Percentiles rank a stretch among this genome's conserved stretches.
phyloP scores from a whole-genome alignment of 64 coral and sea anemone genomes.

The Montipora cactus region DNA sequence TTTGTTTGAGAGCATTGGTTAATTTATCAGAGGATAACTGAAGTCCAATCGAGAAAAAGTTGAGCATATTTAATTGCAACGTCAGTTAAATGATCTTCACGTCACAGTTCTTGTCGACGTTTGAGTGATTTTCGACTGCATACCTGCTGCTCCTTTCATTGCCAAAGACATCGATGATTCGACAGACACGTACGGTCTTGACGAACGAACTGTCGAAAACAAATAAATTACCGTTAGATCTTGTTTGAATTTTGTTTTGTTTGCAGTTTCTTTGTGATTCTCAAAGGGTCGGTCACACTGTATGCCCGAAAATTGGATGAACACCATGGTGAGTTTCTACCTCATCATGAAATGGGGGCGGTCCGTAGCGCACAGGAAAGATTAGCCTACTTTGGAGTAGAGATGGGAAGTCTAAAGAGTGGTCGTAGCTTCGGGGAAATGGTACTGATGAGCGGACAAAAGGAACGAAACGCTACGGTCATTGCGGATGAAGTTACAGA shows the following conservation, averaged over 20 bases:
- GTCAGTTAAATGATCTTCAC: too few relatives aligned
- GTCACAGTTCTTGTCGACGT: too few relatives aligned
- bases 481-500: slow-evolving; percentile 78
- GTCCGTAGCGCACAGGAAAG: slow-evolving; percentile 78
- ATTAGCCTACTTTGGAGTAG: slow-evolving; percentile 76
- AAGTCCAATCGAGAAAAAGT: too few relatives aligned
- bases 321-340: slow-evolving; percentile 17
- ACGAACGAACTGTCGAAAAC: neutral
- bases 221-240: neutral
- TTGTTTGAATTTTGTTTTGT: neutral
- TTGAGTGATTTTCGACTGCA: neutral
- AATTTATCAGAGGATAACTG: too few relatives aligned
- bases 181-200: too few relatives aligned
- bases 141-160: neutral
- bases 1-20: too few relatives aligned
- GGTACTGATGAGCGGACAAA: slow-evolving; percentile 66
- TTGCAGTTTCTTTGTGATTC: slow-evolving; percentile 84
- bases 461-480: slow-evolving; percentile 86
- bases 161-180: neutral
- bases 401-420: slow-evolving; percentile 59
- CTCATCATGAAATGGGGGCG: slow-evolving; percentile 28
- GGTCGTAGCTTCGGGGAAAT: slow-evolving; percentile 87
- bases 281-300: slow-evolving; percentile 86
- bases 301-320: slow-evolving; percentile 86
- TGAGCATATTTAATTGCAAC: too few relatives aligned